Base-by-base conservation (phyloP, 2,888 invertebrate species). In the Campaea margaritaria region DNA sequence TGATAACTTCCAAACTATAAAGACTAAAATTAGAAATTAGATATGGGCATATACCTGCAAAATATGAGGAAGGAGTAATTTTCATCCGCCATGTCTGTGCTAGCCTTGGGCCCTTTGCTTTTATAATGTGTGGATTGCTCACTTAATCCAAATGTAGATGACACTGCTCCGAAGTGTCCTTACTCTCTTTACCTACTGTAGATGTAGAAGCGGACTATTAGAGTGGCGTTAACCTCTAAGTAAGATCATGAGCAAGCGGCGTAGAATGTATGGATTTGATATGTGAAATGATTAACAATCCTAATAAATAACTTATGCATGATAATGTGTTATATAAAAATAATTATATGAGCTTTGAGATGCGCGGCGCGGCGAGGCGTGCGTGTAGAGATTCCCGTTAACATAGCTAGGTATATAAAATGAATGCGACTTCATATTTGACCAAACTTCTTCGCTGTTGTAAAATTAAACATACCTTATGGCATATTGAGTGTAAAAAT, bases 231-330 rank as follows among this genome's bases (percentile, higher is more conserved):
- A 15, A 36, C 12, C 5, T n/a, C 0, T 28, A 53, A 44, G 15
- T 49, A 56, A 60, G 50, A 38, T 38, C 51, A 55, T 56, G 60
- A 60, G 55, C 60, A 31, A 60, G 60, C 45, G 43, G 7, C 64
- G 54, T 68, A 63, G 68, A 65, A 70, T 75, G 73, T 77, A 70
- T 69, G 75, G 70, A 75, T 71, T 73, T 74, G 71, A 72, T 70
- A 68, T 75, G 73, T 73, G 68, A 73, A 73, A 74, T 70, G 51
- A 65, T 63, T 67, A 76, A 79, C 75, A 79, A 74, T 74, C 74
- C 71, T 76, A 76, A 73, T 76, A 76, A 73, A 52, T 59, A 59
- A 55, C 74, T 64, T 74, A 73, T 77, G 75, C 69, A 62, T 72
- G 68, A 59, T 70, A 54, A 66, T 68, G 65, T 72, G 68, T 76